Percentiles rank a stretch among this genome's conserved stretches.
Conservation (phyloP, 2,797 vertebrate species). For the Protosalanx chinensis region DNA sequence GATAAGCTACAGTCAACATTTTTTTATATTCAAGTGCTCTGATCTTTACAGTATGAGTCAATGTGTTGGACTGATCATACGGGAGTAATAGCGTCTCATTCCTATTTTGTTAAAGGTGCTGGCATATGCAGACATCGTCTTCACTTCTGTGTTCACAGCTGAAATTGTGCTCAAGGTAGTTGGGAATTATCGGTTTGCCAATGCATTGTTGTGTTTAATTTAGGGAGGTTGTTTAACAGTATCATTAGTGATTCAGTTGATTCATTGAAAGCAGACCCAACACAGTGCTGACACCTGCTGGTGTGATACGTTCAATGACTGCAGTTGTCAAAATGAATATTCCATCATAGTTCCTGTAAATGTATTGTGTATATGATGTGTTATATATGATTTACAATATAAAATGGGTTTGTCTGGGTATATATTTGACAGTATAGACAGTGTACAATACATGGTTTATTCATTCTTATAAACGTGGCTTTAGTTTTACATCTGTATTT, state of each 20-base stretch:
- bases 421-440: too few species aligned
- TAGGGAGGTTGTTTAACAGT: neutral
- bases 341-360: too few species aligned
- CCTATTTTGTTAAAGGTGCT: constrained; percentile 73
- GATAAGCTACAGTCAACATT: too few species aligned
- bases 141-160: constrained; percentile 91
- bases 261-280: neutral
- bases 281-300: neutral
- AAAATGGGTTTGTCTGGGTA: too few species aligned
- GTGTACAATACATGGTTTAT: too few species aligned
- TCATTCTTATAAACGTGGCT: too few species aligned
- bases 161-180: constrained; percentile 92
- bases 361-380: too few species aligned
- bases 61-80: neutral
- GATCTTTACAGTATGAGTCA: neutral
- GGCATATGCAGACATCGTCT: constrained; percentile 85
- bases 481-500: neutral
- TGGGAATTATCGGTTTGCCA: neutral
- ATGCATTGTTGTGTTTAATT: neutral
- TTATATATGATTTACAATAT: too few species aligned
- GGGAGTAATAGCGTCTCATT: neutral
- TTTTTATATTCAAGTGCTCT: too few species aligned
- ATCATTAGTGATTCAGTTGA: neutral
- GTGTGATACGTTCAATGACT: neutral
- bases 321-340: neutral